These are phyloP conservation scores for Scolopax rusticola DNA, from an alignment of 2,797 vertebrate species.

Conservation along the genomic window DNA sequence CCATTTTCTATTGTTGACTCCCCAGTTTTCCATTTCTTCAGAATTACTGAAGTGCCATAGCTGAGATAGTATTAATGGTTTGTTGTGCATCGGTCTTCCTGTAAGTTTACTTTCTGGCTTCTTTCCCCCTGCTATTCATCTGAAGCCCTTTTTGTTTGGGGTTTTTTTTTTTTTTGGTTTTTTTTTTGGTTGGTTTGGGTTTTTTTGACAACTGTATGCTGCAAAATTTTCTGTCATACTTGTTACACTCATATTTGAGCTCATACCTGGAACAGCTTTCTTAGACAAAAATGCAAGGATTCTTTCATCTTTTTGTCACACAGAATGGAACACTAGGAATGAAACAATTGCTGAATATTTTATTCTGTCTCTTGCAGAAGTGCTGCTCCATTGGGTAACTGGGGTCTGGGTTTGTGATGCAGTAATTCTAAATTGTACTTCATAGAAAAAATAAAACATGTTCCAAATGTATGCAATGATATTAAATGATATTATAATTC, in stretches of 20 bases:
- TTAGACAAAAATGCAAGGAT: neutral
- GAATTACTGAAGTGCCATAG: neutral
- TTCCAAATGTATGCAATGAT: neutral
- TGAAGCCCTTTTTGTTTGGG: neutral
- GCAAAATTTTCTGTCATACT: neutral
- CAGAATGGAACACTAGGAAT: neutral
- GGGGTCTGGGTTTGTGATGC: neutral
- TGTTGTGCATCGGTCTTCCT: neutral
- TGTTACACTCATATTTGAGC: neutral
- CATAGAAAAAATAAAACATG: neutral
- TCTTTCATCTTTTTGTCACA: neutral
- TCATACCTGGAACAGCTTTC: neutral
- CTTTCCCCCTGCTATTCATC: neutral
- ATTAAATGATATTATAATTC: conserved; percentile 19
- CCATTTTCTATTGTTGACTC: neutral
- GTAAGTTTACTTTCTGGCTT: neutral
- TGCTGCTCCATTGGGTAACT: neutral
- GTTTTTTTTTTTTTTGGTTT: too few relatives aligned
- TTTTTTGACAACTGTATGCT: neutral
- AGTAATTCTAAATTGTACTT: neutral
- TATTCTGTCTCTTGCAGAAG: neutral
- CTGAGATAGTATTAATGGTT: neutral
- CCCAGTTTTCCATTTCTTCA: neutral
- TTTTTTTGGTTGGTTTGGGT: too few relatives aligned
- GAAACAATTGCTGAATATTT: neutral